Evolutionary conservation across 1,140 invertebrate species (phyloP).

Genomic region (Paraescarpia echinospica): DNA sequence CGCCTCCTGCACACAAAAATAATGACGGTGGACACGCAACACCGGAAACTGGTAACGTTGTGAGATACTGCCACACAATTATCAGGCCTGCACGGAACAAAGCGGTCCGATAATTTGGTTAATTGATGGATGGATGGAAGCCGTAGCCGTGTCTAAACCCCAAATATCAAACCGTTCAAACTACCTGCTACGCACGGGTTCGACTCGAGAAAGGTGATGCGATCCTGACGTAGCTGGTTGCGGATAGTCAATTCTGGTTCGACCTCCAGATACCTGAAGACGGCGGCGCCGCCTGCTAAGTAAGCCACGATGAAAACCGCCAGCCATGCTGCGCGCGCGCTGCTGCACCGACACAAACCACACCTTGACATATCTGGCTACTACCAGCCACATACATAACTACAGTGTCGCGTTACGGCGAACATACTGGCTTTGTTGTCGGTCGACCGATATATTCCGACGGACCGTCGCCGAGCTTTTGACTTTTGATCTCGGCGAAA

Average conservation of each 20-base stretch:
- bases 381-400: not conserved
- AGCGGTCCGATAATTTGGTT: too few species aligned
- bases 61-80: not conserved
- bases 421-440: not conserved
- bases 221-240: not conserved
- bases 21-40: not conserved
- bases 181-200: not conserved
- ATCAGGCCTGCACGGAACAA: not conserved
- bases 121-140: too few species aligned
- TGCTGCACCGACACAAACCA: conserved; percentile 42
- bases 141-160: too few species aligned
- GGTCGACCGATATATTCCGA: not conserved
- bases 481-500: not conserved
- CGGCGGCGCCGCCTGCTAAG: conserved; percentile 67
- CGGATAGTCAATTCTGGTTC: not conserved
- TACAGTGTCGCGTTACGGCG: not conserved
- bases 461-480: not conserved
- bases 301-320: conserved; percentile 59
- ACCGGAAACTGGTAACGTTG: not conserved
- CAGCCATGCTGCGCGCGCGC: conserved; percentile 59
- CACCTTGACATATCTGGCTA: not conserved
- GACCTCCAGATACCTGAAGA: conserved; percentile 72
- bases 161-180: not conserved
- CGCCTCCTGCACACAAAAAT: not conserved
- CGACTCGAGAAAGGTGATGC: not conserved